A percentile compares a stretch with the other conserved stretches of the same genome.
Evolutionary conservation across 2,113 vertebrate species (phyloP).

Genomic region (Todiramphus saurophagus): DNA sequence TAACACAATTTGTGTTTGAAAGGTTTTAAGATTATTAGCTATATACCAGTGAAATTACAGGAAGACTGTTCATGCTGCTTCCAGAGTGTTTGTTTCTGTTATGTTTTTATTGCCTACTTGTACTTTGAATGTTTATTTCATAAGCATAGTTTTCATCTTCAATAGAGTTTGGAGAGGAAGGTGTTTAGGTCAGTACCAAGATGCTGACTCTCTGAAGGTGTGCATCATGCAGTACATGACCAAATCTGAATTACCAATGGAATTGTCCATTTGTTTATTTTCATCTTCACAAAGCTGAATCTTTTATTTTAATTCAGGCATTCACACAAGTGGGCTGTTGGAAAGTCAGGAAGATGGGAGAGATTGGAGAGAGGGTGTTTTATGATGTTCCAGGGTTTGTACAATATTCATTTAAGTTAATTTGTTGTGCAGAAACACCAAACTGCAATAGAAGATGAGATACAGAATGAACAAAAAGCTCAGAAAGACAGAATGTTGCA

Average conservation of each 20-base stretch:
- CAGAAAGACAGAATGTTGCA: conserved; percentile 76
- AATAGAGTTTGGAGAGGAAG: not conserved
- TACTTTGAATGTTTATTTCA: not conserved
- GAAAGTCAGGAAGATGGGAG: not conserved
- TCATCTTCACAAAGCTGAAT: not conserved
- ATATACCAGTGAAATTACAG: not conserved
- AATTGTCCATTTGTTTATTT: not conserved
- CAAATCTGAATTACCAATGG: not conserved
- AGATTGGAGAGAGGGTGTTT: not conserved
- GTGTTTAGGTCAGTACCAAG: not conserved
- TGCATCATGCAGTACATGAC: not conserved
- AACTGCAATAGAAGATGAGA: conserved; percentile 65
- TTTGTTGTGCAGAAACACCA: conserved; percentile 72
- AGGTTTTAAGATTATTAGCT: not conserved
- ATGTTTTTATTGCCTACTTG: not conserved
- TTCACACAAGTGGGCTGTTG: not conserved
- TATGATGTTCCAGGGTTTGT: not conserved
- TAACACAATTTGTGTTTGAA: not conserved
- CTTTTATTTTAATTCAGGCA: not conserved
- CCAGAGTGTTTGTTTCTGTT: not conserved
- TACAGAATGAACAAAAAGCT: conserved; percentile 69
- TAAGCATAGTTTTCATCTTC: not conserved
- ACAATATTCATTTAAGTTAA: not conserved
- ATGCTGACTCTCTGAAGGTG: not conserved
- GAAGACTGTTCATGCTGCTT: not conserved